Base-by-base conservation (phyloP, 2,888 invertebrate species). In the Rosalia funebris region DNA sequence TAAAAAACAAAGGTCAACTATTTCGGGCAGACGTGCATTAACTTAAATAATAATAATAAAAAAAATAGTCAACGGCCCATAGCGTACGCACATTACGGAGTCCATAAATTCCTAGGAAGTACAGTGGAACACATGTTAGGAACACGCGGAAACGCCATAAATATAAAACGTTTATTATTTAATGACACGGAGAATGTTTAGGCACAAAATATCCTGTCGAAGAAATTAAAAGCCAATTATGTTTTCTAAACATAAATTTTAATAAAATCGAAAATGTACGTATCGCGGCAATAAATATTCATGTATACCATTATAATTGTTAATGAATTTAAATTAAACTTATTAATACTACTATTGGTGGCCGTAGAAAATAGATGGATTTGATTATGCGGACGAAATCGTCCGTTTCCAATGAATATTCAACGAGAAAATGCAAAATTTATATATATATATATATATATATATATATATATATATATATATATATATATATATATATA, bases 241-340 rank as follows among this genome's bases (percentile, higher is more conserved):
- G 15, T 4, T 41, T 16, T 16, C 17, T 10, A 10, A 41, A 41
- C 41, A n/a, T 41, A 19, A 9, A 41, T 41, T 41, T 41, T 1
- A 41, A 41, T n/a, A n/a, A 4, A 41, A 41, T 17, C 3, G 37
- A 41, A 9, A 10, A 41, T 10, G 9, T 10, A 41, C 41, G 15
- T 41, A 41, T 10, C 17, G 16, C 19, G 17, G 16, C 41, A 41
- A 41, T 41, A 41, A 41, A 41, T 16, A n/a, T 16, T 11, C 15
- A 41, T 10, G 19, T 17, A 15, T 41, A 17, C 41, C 15, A 17
- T 41, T 41, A 41, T 41, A 41, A 15, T 19, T 41, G 41, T 41
- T 41, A 41, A 41, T 41, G 41, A n/a, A 41, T 17, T 41, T 19
- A 17, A 41, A 25, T 25, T 41, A 17, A 41, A 19, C 41, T 16